phyloP scores from a whole-genome alignment of 2,797 vertebrate species.

The Syncerus caffer region DNA sequence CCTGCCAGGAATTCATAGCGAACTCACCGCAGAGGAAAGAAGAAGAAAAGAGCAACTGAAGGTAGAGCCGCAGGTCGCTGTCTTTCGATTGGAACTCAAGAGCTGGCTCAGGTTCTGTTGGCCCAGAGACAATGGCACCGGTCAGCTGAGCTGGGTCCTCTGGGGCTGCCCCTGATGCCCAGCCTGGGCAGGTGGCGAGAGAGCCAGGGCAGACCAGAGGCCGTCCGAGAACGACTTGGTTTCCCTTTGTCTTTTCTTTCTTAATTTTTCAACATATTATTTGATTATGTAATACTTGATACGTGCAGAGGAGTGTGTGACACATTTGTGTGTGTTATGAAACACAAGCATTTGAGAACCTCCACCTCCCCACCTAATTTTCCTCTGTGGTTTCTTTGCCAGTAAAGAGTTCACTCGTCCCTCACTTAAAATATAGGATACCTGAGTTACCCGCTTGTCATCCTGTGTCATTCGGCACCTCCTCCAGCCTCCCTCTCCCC shows the following conservation, averaged over 20 bases:
- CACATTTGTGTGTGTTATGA: neutral
- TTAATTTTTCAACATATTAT: neutral
- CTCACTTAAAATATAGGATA: neutral
- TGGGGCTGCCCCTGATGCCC: neutral
- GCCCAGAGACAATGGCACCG: neutral
- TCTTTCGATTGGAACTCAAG: neutral
- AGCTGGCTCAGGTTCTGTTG: neutral
- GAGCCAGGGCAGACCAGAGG: neutral
- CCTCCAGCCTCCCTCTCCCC: neutral
- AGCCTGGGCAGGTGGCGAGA: neutral
- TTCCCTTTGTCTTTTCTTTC: neutral
- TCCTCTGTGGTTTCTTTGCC: conserved; percentile 40
- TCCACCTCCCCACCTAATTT: neutral
- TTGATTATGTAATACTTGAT: neutral
- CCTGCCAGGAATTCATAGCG: neutral
- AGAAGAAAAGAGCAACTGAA: neutral
- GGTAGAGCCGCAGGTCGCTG: neutral
- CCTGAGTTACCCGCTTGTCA: neutral
- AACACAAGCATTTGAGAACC: neutral
- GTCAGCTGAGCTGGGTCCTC: neutral
- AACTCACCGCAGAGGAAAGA: neutral
- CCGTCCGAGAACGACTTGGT: neutral
- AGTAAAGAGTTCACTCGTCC: neutral
- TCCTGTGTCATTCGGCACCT: neutral
- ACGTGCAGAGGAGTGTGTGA: neutral